Conservation (phyloP, 2,888 invertebrate genomes). For the Rhagonycha fulva region DNA sequence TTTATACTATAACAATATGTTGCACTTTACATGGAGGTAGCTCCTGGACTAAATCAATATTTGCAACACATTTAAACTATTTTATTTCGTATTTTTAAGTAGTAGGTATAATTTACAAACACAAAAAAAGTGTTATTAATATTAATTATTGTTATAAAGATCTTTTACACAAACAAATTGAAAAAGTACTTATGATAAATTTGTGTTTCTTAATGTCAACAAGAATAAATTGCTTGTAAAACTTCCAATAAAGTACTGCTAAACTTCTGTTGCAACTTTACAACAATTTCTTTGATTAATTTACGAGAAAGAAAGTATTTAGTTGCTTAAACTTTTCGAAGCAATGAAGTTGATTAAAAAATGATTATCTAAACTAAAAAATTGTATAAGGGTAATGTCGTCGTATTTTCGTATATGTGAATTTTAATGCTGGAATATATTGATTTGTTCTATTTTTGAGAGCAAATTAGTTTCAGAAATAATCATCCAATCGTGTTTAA, state of each 20-base stretch:
- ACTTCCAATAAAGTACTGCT: not conserved
- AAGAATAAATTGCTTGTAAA: not conserved
- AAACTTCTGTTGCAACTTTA: not conserved
- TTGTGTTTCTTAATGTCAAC: not conserved
- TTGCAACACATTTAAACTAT: too few relatives aligned
- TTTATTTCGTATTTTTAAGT: too few relatives aligned
- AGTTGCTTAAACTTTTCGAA: not conserved
- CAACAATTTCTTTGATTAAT: not conserved
- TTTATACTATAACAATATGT: too few relatives aligned
- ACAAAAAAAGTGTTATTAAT: too few relatives aligned
- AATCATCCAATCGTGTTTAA: slow-evolving; percentile 16
- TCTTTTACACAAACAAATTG: not conserved
- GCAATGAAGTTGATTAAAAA: not conserved
- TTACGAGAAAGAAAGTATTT: not conserved
- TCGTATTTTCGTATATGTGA: not conserved
- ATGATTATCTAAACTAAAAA: not conserved
- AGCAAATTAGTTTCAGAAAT: slow-evolving; percentile 14
- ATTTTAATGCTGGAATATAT: slow-evolving; percentile 6
- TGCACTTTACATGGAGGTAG: too few relatives aligned
- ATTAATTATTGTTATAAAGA: too few relatives aligned
- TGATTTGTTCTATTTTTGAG: slow-evolving; percentile 18
- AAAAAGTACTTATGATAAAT: not conserved
- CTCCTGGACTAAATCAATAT: too few relatives aligned
- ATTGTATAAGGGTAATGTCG: not conserved
- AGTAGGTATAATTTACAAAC: too few relatives aligned